Base-by-base conservation (phyloP, 2,113 vertebrate genomes). In the Thunnus thynnus region DNA sequence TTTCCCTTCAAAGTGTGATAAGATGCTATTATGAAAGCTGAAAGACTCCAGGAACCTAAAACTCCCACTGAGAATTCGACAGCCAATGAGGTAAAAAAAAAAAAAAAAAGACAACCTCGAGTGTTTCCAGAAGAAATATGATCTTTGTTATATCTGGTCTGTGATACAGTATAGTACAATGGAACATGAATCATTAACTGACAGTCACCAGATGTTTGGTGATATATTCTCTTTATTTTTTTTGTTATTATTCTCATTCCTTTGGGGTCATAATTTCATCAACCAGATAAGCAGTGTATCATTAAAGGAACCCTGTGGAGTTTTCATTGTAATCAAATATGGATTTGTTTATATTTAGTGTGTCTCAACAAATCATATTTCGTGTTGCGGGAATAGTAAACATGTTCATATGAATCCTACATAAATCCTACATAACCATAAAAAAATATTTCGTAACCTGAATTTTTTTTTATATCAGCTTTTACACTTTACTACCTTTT, bases 121-220 rank as follows among this genome's bases (percentile, higher is more conserved):
- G 30, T 27, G 69, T 64, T 74, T 75, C 30, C 54, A 30, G 36
- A 20, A 46, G 36, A 68, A 83, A 80, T 32, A 1, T 0, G 13
- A 63, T 71, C 47, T 51, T 73, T 27, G 47, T 66, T 30, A 66
- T 69, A 64, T 69, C 30, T 54, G 47, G 3, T 48, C 27, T 64
- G 10, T 67, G 22, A 62, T 30, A 9, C 14, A 11, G 17, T 52
- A 46, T 36, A 30, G 1, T 41, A 2, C 36, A 52, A 16, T 3
- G 27, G 14, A 13, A 54, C 48, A 32, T 67, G 46, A 61, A 17
- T 66, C 58, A 78, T 25, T 56, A 72, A 9, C 63, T 64, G 64
- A 78, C 60, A 44, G 22, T n/a, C 51, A 52, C 63, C 81, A 82
- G 71, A 82, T 84, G 84, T 82, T 78, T 22, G 11, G 20, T 72